These are phyloP conservation scores for Brachypalpus laphriformis DNA, from an alignment of 2,888 invertebrate species.

Conservation along the genomic window DNA sequence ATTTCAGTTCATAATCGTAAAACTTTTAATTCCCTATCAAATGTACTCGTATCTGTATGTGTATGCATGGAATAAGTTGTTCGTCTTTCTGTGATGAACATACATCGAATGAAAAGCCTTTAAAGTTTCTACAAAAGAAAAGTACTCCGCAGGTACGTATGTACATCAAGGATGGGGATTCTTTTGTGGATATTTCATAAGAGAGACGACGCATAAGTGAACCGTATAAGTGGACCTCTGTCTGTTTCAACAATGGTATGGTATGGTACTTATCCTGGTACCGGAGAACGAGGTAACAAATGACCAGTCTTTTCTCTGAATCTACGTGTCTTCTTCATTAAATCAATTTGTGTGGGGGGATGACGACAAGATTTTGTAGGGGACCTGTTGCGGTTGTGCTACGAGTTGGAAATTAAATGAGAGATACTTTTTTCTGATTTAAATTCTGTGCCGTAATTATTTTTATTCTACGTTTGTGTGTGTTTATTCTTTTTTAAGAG, in stretches of 20 bases:
- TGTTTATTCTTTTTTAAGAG: background rate
- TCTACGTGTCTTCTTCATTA: conserved; percentile 10
- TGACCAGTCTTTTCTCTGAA: conserved; percentile 13
- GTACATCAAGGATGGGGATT: background rate
- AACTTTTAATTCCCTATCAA: conserved; percentile 68
- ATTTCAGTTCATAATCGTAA: conserved; percentile 61
- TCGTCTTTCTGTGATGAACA: background rate
- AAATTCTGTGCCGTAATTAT: conserved; percentile 14
- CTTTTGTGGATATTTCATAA: conserved; percentile 11
- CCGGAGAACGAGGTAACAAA: background rate
- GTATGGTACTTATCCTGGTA: conserved; percentile 26
- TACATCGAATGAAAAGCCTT: conserved; percentile 36
- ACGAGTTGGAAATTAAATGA: background rate
- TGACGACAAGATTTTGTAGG: conserved; percentile 2
- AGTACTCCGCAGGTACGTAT: background rate
- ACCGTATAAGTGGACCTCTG: conserved; percentile 18
- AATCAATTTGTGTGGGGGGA: conserved; percentile 45
- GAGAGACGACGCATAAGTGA: conserved; percentile 33
- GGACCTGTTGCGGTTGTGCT: conserved; percentile 22
- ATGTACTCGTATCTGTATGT: too few species aligned
- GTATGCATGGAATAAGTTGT: conserved; percentile 27
- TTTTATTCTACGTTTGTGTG: conserved; percentile 10
- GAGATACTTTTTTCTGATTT: background rate
- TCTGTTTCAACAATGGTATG: conserved; percentile 37
- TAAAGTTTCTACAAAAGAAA: conserved; percentile 51